Conservation (phyloP, 2,797 vertebrate species). For the Dallia pectoralis region DNA sequence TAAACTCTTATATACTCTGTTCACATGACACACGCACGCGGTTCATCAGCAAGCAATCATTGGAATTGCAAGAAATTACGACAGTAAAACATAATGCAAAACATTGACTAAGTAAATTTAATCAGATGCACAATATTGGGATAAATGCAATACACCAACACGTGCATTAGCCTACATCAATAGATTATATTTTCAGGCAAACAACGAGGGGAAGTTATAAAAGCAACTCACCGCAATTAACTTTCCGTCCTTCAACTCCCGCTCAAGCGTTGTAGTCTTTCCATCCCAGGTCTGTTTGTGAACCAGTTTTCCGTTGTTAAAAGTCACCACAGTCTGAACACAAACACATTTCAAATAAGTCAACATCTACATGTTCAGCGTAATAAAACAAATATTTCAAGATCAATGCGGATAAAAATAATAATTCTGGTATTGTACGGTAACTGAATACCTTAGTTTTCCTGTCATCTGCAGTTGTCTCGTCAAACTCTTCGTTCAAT, state of each 20-base stretch:
- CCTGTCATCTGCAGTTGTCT: slow-evolving; percentile 74
- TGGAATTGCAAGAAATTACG: too few species aligned
- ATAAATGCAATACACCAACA: too few species aligned
- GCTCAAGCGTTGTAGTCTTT: slow-evolving; percentile 83
- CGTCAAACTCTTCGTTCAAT: slow-evolving; percentile 74
- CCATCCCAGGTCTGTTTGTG: slow-evolving; percentile 92
- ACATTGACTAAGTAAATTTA: too few species aligned
- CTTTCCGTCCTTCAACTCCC: slow-evolving; percentile 84
- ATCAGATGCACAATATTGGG: neutral
- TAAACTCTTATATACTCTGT: too few species aligned
- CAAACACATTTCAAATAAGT: neutral
- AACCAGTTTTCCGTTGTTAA: slow-evolving; percentile 82
- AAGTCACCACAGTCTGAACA: slow-evolving; percentile 80
- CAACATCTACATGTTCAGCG: neutral
- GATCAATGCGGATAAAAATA: neutral
- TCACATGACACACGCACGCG: too few species aligned
- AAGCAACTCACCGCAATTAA: slow-evolving; percentile 83
- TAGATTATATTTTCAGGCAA: neutral
- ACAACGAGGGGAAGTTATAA: neutral
- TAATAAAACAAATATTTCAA: too few species aligned
- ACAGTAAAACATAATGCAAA: too few species aligned
- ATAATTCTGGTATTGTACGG: neutral
- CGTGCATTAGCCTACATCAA: neutral
- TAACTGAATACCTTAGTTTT: slow-evolving; percentile 58
- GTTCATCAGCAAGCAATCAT: too few species aligned